Percentiles rank a stretch among this genome's conserved stretches.
phyloP scores from a whole-genome alignment of 2,888 invertebrate species.

The Oasisia sp. region DNA sequence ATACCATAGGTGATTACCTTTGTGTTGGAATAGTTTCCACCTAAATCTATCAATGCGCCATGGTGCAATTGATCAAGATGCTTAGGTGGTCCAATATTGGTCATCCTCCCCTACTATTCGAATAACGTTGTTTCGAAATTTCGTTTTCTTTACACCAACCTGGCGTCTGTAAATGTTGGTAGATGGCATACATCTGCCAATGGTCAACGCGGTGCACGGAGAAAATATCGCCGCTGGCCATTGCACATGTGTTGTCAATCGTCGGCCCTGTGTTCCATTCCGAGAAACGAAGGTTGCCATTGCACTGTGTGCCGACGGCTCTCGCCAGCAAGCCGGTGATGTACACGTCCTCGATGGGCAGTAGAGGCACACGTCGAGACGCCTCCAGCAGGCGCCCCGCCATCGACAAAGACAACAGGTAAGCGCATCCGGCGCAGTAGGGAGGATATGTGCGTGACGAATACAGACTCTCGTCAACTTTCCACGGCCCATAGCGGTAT shows the following conservation, averaged over 20 bases:
- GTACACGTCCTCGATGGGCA: not conserved
- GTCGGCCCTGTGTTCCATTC: not conserved
- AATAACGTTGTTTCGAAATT: not conserved
- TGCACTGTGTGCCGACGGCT: not conserved
- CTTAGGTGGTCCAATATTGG: too few relatives aligned
- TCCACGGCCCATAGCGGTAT: not conserved
- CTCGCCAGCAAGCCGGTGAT: not conserved
- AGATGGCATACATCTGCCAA: not conserved
- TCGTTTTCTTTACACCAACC: not conserved
- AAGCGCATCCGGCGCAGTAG: not conserved
- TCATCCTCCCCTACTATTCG: too few relatives aligned
- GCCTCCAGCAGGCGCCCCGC: not conserved
- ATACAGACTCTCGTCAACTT: not conserved
- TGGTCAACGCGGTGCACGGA: not conserved
- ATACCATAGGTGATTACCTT: too few relatives aligned
- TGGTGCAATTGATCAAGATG: too few relatives aligned
- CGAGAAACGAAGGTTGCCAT: not conserved
- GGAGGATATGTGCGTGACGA: not conserved
- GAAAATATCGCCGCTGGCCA: not conserved
- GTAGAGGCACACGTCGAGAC: not conserved
- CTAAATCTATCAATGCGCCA: too few relatives aligned
- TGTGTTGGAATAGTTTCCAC: too few relatives aligned
- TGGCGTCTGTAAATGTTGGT: not conserved
- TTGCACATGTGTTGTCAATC: not conserved
- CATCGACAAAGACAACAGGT: not conserved